phyloP scores from a whole-genome alignment of 1,140 invertebrate species.

The Anadara kagoshimensis region DNA sequence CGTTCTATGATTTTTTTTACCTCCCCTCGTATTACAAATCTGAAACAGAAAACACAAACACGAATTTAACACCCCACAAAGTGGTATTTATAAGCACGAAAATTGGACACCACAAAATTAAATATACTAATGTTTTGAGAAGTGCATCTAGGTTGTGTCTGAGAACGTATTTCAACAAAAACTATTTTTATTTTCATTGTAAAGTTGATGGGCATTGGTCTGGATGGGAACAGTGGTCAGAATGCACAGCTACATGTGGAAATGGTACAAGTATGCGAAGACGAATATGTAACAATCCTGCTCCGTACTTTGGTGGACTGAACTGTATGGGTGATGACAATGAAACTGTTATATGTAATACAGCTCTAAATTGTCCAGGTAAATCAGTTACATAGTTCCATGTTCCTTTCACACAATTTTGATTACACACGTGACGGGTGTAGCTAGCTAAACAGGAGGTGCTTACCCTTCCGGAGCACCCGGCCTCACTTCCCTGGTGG shows the following conservation, averaged over 20 bases:
- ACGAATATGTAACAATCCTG: slow-evolving; percentile 53
- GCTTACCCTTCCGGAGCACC: too few species aligned
- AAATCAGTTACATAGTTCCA: too few species aligned
- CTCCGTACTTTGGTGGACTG: slow-evolving; percentile 47
- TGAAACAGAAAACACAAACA: too few species aligned
- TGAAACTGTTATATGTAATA: slow-evolving; percentile 5
- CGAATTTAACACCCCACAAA: too few species aligned
- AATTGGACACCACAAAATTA: too few species aligned
- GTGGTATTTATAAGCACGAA: too few species aligned
- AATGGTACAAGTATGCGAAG: slow-evolving; percentile 40
- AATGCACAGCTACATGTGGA: slow-evolving; percentile 56
- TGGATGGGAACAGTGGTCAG: slow-evolving; percentile 52
- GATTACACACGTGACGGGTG: too few species aligned
- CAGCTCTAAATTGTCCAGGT: background rate
- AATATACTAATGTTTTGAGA: background rate
- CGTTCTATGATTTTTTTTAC: too few species aligned
- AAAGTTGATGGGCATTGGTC: slow-evolving; percentile 57
- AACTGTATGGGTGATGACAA: slow-evolving; percentile 42
- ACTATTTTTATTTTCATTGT: background rate
- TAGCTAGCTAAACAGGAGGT: too few species aligned
- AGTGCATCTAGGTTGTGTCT: background rate
- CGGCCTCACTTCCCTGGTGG: too few species aligned
- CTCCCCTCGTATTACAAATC: too few species aligned
- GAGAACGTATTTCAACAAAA: background rate
- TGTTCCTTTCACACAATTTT: too few species aligned